phyloP scores from a whole-genome alignment of 2,888 invertebrate species.

The Apotomis capreana region DNA sequence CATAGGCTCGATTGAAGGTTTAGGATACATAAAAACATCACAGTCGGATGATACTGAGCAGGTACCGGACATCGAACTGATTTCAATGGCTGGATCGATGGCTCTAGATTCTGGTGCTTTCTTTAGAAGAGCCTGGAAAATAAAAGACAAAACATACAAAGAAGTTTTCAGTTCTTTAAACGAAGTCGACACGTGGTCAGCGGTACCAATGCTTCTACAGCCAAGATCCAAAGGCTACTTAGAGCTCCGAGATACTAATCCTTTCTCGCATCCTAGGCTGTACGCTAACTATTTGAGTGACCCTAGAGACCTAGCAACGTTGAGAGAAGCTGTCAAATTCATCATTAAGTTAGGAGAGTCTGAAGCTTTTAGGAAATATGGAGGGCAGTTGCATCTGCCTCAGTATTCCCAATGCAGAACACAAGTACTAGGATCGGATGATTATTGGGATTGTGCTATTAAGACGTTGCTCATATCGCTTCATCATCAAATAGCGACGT shows the following conservation, averaged over 20 bases:
- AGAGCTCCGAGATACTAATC: constrained; percentile 88
- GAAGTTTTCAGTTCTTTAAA: constrained; percentile 81
- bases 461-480: constrained; percentile 81
- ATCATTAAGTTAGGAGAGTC: constrained; percentile 83
- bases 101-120: constrained; percentile 83
- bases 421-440: constrained; percentile 80
- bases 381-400: constrained; percentile 78
- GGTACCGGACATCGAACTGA: constrained; percentile 86
- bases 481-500: constrained; percentile 86
- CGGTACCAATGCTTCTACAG: constrained; percentile 88
- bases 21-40: constrained; percentile 85
- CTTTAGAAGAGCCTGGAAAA: constrained; percentile 81
- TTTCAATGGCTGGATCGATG: constrained; percentile 85
- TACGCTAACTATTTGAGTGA: constrained; percentile 91
- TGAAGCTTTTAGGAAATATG: constrained; percentile 83
- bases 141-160: constrained; percentile 83
- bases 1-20: constrained; percentile 86
- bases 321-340: constrained; percentile 85
- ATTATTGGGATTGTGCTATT: constrained; percentile 89
- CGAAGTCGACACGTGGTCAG: constrained; percentile 83
- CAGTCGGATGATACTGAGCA: constrained; percentile 79
- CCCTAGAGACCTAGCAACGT: constrained; percentile 83
- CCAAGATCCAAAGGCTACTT: constrained; percentile 89
- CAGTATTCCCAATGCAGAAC: constrained; percentile 81
- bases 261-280: constrained; percentile 89